A percentile compares a stretch with the other conserved stretches of the same genome.
Evolutionary conservation across 2,888 invertebrate genomes (phyloP).

Genomic region (Parochlus steinenii): DNA sequence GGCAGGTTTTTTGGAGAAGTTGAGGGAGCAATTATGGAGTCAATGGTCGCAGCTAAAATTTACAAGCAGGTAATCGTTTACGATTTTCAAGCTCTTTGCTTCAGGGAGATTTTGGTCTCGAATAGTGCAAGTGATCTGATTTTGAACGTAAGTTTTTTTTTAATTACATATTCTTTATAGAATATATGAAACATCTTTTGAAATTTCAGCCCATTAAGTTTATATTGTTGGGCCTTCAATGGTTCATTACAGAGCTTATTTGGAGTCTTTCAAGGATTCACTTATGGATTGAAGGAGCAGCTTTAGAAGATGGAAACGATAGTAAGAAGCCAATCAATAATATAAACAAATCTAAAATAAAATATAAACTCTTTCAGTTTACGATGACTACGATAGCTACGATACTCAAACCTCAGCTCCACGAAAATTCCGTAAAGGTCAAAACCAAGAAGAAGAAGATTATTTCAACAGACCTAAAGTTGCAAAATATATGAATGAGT

Average conservation of each 20-base stretch:
- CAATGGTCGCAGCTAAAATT: constrained; percentile 51
- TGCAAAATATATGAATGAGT: no score
- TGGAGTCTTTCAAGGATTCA: constrained; percentile 25
- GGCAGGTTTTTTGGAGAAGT: constrained; percentile 78
- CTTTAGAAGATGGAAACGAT: constrained; percentile 19
- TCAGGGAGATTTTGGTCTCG: constrained; percentile 24
- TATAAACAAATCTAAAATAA: constrained; percentile 3
- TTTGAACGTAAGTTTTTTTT: constrained; percentile 22
- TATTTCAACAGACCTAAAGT: constrained; percentile 25
- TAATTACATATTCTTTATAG: background rate
- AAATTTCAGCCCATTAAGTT: constrained; percentile 30
- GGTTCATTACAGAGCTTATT: constrained; percentile 28
- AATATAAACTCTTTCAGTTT: constrained; percentile 13
- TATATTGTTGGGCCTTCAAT: constrained; percentile 27
- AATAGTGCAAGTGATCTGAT: constrained; percentile 25
- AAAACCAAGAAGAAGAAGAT: constrained; percentile 29
- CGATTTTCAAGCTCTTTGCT: constrained; percentile 73
- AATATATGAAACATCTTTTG: background rate
- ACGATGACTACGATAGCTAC: constrained; percentile 30
- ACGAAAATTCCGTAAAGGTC: constrained; percentile 19
- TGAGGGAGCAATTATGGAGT: constrained; percentile 58
- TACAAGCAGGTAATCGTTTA: constrained; percentile 61
- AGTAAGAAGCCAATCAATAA: constrained; percentile 19
- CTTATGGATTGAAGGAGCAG: constrained; percentile 27
- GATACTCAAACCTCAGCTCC: no score